Base-by-base conservation (phyloP, 2,888 invertebrate species). In the Mycalesis mineus region DNA sequence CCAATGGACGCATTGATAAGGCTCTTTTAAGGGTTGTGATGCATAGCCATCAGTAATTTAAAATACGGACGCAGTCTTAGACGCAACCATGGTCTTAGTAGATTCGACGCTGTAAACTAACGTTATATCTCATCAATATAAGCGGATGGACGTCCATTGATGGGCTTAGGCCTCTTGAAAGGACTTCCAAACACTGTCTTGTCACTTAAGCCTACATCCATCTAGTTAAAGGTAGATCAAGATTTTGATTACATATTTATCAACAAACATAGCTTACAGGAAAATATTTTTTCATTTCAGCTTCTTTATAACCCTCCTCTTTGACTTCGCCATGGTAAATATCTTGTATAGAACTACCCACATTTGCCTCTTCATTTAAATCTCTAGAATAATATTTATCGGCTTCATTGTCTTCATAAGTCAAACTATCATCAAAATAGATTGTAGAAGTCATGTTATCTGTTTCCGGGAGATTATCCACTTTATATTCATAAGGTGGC, bases 241-340 rank as follows among this genome's bases (percentile, higher is more conserved):
- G 2, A 22, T 22, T 4, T 22, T 22, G 5, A 22, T 2, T 22
- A 22, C 37, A 29, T 45, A 56, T 28, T 44, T 61, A 74, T 79
- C 76, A 88, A 80, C 84, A 86, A 68, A 82, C 76, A 68, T 74
- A 84, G 69, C 75, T 81, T 52, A 78, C 59, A 0, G 80, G 74
- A 55, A 74, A 86, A 73, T 77, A 84, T 56, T 86, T 87, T 68
- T 82, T 86, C 47, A 68, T 67, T 28, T 84, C 84, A 0, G 70
- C 50, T 9, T 75, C 79, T 52, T 78, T 75, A 61, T 73, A 77
- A 9, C 67, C 60, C 17, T 66, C 68, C 2, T 74, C 74, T 54
- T 70, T 73, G 6, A 70, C 60, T 4, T 62, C 55, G 28, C 64
- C 58, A 15, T 62, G 44, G 37, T 66, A 65, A 9, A 60, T 64